Conservation (phyloP, 2,888 invertebrate species). For the Phengaris alcon region DNA sequence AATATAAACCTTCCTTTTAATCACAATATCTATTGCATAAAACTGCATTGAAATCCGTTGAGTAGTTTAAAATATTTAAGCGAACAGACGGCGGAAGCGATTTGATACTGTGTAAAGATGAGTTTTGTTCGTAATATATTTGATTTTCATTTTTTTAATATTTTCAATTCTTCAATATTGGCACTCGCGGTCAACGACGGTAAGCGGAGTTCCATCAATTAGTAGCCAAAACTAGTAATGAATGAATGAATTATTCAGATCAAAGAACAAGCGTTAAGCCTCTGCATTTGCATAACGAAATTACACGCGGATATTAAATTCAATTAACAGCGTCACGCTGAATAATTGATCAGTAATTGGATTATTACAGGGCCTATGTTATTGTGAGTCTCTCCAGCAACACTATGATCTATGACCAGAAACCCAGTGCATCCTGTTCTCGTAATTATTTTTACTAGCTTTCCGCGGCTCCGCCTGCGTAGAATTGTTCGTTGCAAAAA, state of each 20-base stretch:
- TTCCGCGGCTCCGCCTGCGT: too few species aligned
- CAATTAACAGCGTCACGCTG: constrained; percentile 38
- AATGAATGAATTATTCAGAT: constrained; percentile 22
- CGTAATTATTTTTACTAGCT: too few species aligned
- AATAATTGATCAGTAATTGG: constrained; percentile 33
- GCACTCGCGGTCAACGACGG: not conserved
- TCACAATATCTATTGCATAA: too few species aligned
- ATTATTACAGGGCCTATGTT: not conserved
- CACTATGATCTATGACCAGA: too few species aligned
- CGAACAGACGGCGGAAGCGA: too few species aligned
- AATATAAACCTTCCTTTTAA: too few species aligned
- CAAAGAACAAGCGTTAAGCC: constrained; percentile 39
- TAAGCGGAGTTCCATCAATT: not conserved
- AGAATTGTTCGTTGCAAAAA: too few species aligned
- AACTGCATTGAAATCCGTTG: too few species aligned
- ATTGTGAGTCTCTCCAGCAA: not conserved
- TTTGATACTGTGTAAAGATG: too few species aligned
- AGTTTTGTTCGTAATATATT: not conserved
- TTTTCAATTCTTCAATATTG: too few species aligned
- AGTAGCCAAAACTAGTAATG: not conserved
- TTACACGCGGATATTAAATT: constrained; percentile 39
- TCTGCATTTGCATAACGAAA: constrained; percentile 38
- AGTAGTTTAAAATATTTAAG: too few species aligned
- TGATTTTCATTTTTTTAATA: not conserved
- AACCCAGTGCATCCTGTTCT: too few species aligned